Evolutionary conservation across 2,888 invertebrate genomes (phyloP), one percentile per base, ranked within the genome.

Genomic region (Thera britannica): DNA sequence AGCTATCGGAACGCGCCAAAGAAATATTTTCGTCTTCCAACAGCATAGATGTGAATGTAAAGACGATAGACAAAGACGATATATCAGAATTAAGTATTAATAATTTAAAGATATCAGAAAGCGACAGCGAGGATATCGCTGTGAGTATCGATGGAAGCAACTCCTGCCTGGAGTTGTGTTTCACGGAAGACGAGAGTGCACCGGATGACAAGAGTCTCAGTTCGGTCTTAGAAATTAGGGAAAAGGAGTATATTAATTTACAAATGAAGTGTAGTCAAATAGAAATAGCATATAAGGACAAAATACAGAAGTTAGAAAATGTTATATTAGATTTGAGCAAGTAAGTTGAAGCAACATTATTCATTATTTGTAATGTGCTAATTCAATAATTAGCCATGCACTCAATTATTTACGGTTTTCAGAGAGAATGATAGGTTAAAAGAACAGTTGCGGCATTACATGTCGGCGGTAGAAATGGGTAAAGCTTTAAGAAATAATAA

Each of bases 381-480:
- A 3, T n/a, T 52, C 44, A 46, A 46, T 46, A 46, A 2, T 9
- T 46, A 46, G 8, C 44, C 9, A 23, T 51, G 23, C 34, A 48
- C 12, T 46, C 38, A 49, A 51, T 9, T 23, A 12, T 41, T 60
- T 11, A 35, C 58, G 41, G 56, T 58, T 87, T 89, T 68, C 81
- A 97, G 97, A 81, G 98, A 98, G 89, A 98, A 98, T 89, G 97
- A 97, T 72, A 92, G 96, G 73, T 90, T 98, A 76, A 97, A 97
- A 81, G 97, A 97, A 77, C 98, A 98, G 83, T 86, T 98, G 67
- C 95, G 96, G 77, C 97, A 97, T 80, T 98, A 98, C 86, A 96
- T 98, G 75, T 96, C 96, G 62, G 98, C 98, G n/a, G 97, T 98
- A 51, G 97, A 97, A 92, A 95, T 97, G 70, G 97, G 98, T 36